Percentiles rank a stretch among this genome's conserved stretches.
phyloP scores from a whole-genome alignment of 2,888 invertebrate species.

The Campoletis raptor region DNA sequence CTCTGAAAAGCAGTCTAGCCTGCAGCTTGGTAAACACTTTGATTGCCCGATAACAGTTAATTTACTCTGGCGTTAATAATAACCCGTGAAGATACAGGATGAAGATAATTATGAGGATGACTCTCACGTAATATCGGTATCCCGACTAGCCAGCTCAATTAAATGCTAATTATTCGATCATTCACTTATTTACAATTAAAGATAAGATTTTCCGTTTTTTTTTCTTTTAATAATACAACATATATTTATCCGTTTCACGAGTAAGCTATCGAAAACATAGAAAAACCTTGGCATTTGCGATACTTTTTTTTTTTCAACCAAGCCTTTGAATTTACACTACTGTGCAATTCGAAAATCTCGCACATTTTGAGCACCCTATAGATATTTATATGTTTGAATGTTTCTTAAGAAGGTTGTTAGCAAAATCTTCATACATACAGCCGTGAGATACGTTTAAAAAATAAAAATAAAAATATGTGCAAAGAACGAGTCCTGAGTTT shows the following conservation, averaged over 20 bases:
- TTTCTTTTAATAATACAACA: not conserved
- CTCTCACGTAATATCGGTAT: constrained; percentile 1
- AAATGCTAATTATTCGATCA: not conserved
- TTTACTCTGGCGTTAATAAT: constrained; percentile 1
- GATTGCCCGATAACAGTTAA: constrained; percentile 54
- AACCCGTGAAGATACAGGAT: constrained; percentile 4
- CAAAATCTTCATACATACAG: not conserved
- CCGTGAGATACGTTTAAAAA: not conserved
- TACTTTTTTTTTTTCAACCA: not conserved
- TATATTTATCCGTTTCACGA: not conserved
- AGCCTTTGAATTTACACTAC: not conserved
- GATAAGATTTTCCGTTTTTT: not conserved
- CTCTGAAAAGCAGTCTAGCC: not conserved
- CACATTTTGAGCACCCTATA: not conserved
- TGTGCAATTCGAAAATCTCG: not conserved
- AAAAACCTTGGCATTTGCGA: not conserved
- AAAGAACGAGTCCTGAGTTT: not conserved
- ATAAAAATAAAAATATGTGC: not conserved
- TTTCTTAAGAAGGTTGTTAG: not conserved
- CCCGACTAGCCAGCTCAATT: not conserved
- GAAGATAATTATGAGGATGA: constrained; percentile 2
- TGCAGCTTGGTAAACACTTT: not conserved
- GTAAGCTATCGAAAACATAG: not conserved
- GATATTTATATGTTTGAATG: not conserved
- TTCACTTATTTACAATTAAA: not conserved